Conservation (phyloP, 2,797 vertebrate genomes). For the Chromis chromis region DNA sequence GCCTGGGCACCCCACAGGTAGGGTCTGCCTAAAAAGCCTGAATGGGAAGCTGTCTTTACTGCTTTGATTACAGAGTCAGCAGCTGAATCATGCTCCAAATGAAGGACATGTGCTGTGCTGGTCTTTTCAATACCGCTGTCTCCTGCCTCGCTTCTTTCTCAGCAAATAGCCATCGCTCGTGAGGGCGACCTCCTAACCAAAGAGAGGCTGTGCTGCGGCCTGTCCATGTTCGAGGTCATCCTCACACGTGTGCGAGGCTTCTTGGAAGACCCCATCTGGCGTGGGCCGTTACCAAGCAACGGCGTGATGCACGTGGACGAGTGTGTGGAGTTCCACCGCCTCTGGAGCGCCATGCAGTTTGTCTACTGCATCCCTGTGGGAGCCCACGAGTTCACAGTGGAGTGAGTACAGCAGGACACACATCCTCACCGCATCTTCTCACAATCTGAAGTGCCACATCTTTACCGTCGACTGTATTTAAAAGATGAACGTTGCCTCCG, state of each 20-base stretch:
- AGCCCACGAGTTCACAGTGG: constrained; percentile 96
- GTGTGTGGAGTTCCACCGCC: constrained; percentile 97
- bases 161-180: constrained; percentile 98
- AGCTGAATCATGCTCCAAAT: background rate
- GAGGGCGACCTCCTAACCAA: constrained; percentile 98
- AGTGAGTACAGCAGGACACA: constrained; percentile 84
- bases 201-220: constrained; percentile 96
- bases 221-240: constrained; percentile 99
- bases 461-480: too few relatives aligned
- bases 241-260: constrained; percentile 92
- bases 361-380: constrained; percentile 99
- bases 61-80: too few relatives aligned
- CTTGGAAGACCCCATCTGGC: constrained; percentile 96
- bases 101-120: background rate
- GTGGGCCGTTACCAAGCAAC: constrained; percentile 94
- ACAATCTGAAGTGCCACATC: background rate
- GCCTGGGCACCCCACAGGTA: constrained; percentile 98
- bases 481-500: too few relatives aligned
- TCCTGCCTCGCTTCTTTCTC: background rate
- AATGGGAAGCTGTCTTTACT: background rate
- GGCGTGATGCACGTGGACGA: constrained; percentile 99
- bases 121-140: background rate
- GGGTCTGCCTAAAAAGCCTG: fast-evolving
- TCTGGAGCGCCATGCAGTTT: constrained; percentile 99
- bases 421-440: background rate